phyloP scores from a whole-genome alignment of 1,140 invertebrate genomes.

The Galleria mellonella region DNA sequence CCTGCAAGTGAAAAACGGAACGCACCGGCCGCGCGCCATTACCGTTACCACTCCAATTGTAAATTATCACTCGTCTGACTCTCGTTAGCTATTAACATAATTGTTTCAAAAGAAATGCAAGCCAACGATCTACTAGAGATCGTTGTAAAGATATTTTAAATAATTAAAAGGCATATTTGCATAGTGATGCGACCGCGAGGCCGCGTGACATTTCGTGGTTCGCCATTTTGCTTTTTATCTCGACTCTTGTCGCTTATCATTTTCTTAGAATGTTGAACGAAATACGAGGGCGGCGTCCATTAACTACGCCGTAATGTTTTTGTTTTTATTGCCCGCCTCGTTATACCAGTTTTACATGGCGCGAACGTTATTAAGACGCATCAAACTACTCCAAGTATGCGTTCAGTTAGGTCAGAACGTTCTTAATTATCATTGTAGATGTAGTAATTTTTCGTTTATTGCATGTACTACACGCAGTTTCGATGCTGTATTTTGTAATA shows the following conservation, averaged over 20 bases:
- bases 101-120: conserved; percentile 65
- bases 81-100: conserved; percentile 57
- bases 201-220: conserved; percentile 40
- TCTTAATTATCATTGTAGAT: conserved; percentile 45
- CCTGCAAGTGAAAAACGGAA: conserved; percentile 37
- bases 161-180: conserved; percentile 63
- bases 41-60: conserved; percentile 42
- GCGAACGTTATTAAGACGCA: conserved; percentile 26
- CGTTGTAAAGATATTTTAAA: conserved; percentile 51
- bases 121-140: conserved; percentile 53
- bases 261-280: conserved; percentile 42
- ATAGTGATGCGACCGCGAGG: conserved; percentile 42
- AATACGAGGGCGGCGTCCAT: conserved; percentile 29
- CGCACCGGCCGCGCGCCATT: conserved; percentile 30
- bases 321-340: conserved; percentile 36
- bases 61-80: conserved; percentile 38
- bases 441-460: conserved; percentile 54
- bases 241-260: conserved; percentile 38
- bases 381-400: conserved; percentile 25
- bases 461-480: conserved; percentile 37
- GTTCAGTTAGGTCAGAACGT: conserved; percentile 36
- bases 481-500: conserved; percentile 35
- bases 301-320: conserved; percentile 39
- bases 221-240: conserved; percentile 51
- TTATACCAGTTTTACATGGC: conserved; percentile 23